Conservation (phyloP, 2,888 invertebrate species). For the Margaritifera margaritifera region DNA sequence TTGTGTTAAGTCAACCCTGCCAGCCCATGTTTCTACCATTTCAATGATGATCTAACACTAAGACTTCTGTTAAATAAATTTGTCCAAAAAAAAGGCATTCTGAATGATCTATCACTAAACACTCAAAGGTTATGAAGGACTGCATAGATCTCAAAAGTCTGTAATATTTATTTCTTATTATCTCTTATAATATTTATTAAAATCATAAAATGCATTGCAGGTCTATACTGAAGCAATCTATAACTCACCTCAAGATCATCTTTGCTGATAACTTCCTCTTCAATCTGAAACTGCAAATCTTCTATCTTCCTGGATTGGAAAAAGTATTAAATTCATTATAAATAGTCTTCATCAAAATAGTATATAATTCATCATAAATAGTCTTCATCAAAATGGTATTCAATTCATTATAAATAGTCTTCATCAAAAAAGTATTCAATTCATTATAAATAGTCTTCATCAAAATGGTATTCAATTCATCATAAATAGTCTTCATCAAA, state of each 20-base stretch:
- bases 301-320: constrained; percentile 77
- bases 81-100: too few relatives aligned
- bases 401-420: background rate
- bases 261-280: constrained; percentile 91
- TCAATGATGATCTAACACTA: too few relatives aligned
- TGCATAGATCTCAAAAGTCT: too few relatives aligned
- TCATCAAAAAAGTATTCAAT: constrained; percentile 1
- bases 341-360: background rate
- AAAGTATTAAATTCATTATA: constrained; percentile 5
- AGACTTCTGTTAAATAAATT: too few relatives aligned
- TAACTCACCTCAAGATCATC: constrained; percentile 86
- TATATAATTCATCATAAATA: background rate
- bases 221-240: background rate
- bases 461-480: constrained; percentile 1
- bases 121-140: too few relatives aligned
- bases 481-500: background rate
- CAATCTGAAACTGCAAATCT: constrained; percentile 90
- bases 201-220: too few relatives aligned
- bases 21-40: too few relatives aligned
- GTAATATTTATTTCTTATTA: too few relatives aligned
- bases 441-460: background rate
- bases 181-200: too few relatives aligned
- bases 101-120: too few relatives aligned
- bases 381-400: background rate
- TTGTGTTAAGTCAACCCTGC: too few relatives aligned